Base-by-base conservation (phyloP, 1,140 invertebrate genomes). In the Oreohelix idahoensis region DNA sequence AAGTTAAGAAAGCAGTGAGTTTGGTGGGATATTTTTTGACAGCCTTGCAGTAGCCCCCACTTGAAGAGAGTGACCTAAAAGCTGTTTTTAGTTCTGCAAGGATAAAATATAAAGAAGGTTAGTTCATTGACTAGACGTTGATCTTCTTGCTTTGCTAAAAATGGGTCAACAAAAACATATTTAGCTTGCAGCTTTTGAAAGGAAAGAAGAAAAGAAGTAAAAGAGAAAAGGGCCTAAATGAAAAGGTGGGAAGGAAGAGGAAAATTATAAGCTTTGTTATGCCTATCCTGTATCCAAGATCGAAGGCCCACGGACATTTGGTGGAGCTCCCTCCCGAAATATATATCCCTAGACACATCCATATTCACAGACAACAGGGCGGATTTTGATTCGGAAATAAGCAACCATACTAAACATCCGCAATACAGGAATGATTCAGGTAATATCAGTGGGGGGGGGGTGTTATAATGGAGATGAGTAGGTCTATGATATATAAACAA, bases 91-190 rank as follows among this genome's bases (percentile, higher is more conserved):
- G 58, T 76, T 10, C 74, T 86, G 63, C 89, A 91, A 81, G 90
- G n/a, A 91, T 53, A 92, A 92, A 85, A 81, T n/a, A 84, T 26
- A 87, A 88, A 80, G 90, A 92, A 84, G 89, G 89, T 45, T 90
- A n/a, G n/a, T n/a, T 86, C 76, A 84, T 93, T 39, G 90, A 93
- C 74, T 93, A 90, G 84, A 89, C 89, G n/a, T n/a, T 79, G 90
- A 92, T 26, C 93, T 93, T 74, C 92, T 10, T 66, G n/a, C n/a
- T n/a, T 70, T 0, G 92, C 89, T n/a, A 93, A 93, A 93, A 93
- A 84, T 93, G 90, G 86, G 85, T 93, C 32, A 92, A 92, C 84
- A 93, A 93, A 88, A 89, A 90, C 83, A 93, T 88, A n/a, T 86
- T 85, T 92, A 53, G 89, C 90, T 85, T 87, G n/a, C 85, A 85